Percentiles rank a stretch among this genome's conserved stretches.
Evolutionary conservation across 64 coral and sea anemone species (phyloP).

Genomic region (Stichodactyla mertensii): DNA sequence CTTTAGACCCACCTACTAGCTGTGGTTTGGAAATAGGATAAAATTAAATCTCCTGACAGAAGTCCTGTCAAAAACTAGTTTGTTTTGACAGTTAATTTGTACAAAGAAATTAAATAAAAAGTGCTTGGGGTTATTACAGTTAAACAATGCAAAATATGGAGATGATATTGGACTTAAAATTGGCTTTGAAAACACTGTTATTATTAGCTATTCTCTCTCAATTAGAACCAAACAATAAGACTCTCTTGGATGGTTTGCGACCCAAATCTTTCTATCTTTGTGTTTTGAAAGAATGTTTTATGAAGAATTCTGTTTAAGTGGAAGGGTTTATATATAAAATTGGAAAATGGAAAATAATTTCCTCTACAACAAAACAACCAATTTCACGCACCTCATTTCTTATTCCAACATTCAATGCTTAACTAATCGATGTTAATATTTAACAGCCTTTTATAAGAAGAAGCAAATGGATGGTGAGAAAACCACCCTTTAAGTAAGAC

Average conservation of each 20-base stretch:
- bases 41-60: not conserved
- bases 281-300: not conserved
- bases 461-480: not conserved
- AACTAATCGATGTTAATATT: constrained; percentile 1
- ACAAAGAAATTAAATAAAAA: not conserved
- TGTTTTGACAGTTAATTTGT: not conserved
- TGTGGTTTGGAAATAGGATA: not conserved
- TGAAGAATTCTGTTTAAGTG: no score
- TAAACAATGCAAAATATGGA: no score
- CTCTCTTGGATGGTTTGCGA: not conserved
- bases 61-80: not conserved
- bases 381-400: not conserved
- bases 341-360: not conserved
- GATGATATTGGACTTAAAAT: not conserved
- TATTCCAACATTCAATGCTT: not conserved
- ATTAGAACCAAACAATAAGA: not conserved
- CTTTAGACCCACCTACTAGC: not conserved
- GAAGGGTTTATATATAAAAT: no score
- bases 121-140: no score
- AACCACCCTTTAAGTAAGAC: not conserved
- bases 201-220: not conserved
- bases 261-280: not conserved
- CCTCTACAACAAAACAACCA: not conserved
- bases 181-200: not conserved
- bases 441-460: not conserved